Evolutionary conservation across 92 coral and sea anemone genomes (phyloP).

Genomic region (Desmophyllum pertusum): DNA sequence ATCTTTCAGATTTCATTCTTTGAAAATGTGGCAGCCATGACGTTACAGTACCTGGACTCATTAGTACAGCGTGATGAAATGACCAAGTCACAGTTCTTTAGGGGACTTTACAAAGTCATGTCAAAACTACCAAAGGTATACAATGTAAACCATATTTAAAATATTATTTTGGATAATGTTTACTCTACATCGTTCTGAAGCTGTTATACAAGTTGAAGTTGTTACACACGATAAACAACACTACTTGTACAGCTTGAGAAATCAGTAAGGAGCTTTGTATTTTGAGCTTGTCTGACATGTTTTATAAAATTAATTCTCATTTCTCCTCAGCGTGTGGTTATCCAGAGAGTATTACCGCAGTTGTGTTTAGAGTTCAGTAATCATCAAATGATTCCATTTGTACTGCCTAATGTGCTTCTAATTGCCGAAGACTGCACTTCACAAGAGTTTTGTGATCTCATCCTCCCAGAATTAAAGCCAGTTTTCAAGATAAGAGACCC

Average conservation of each 20-base stretch:
- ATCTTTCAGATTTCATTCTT: slow-evolving; percentile 80
- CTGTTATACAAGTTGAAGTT: too few relatives aligned
- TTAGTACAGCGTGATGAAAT: slow-evolving; percentile 95
- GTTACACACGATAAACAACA: too few relatives aligned
- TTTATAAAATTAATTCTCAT: background rate
- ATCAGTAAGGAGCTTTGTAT: too few relatives aligned
- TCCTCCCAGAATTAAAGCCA: slow-evolving; percentile 91
- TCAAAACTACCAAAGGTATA: slow-evolving; percentile 93
- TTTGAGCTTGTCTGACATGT: background rate
- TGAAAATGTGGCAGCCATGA: slow-evolving; percentile 98
- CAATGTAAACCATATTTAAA: background rate
- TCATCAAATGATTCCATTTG: slow-evolving; percentile 92
- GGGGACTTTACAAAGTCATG: slow-evolving; percentile 94
- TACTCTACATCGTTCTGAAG: background rate
- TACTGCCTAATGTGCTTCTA: slow-evolving; percentile 88
- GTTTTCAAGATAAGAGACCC: slow-evolving; percentile 96
- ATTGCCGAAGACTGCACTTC: slow-evolving; percentile 91
- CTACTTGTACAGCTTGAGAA: too few relatives aligned
- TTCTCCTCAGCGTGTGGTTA: slow-evolving; percentile 75
- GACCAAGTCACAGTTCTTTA: slow-evolving; percentile 98
- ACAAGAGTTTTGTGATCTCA: slow-evolving; percentile 70
- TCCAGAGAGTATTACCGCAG: slow-evolving; percentile 93
- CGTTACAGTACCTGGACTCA: slow-evolving; percentile 94
- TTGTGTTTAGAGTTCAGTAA: slow-evolving; percentile 92
- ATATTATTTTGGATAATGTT: too few relatives aligned